Evolutionary conservation across 37 sponge, comb jelly and placozoan genomes (phyloP).

Genomic region (Halisarca cf. caerulea): DNA sequence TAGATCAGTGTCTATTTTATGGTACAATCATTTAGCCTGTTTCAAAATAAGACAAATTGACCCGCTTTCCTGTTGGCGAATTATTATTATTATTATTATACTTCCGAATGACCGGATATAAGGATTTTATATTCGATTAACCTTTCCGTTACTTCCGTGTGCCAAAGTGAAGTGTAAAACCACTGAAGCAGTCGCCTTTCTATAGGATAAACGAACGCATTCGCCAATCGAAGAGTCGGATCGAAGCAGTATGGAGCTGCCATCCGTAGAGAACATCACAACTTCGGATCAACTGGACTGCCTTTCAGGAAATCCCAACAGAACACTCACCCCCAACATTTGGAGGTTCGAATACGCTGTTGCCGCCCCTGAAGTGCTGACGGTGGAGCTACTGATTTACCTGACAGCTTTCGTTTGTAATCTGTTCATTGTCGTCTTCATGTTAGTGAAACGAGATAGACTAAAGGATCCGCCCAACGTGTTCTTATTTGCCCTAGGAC

Average conservation of each 20-base stretch:
- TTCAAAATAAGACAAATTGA: too few relatives aligned
- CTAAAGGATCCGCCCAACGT: constrained; percentile 34
- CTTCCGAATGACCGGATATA: too few relatives aligned
- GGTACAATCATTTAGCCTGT: too few relatives aligned
- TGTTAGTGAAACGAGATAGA: background rate
- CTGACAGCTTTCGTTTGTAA: constrained; percentile 41
- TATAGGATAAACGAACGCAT: background rate
- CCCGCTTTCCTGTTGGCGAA: too few relatives aligned
- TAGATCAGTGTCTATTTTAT: too few relatives aligned
- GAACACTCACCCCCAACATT: background rate
- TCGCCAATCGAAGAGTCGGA: too few relatives aligned
- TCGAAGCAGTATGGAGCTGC: background rate
- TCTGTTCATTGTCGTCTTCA: constrained; percentile 24
- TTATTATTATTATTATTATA: too few relatives aligned
- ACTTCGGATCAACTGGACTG: background rate
- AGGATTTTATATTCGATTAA: too few relatives aligned
- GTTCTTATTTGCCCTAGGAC: constrained; percentile 27
- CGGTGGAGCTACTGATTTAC: constrained; percentile 19
- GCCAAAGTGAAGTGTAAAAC: too few relatives aligned
- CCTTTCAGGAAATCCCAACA: background rate
- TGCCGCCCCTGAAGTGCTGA: background rate
- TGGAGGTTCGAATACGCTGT: background rate
- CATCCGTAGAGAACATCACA: background rate
- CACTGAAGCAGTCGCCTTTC: too few relatives aligned
- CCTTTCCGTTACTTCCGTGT: too few relatives aligned